These are phyloP conservation scores for Phrixothrix hirtus DNA, from an alignment of 2,888 invertebrate species.

Conservation along the genomic window DNA sequence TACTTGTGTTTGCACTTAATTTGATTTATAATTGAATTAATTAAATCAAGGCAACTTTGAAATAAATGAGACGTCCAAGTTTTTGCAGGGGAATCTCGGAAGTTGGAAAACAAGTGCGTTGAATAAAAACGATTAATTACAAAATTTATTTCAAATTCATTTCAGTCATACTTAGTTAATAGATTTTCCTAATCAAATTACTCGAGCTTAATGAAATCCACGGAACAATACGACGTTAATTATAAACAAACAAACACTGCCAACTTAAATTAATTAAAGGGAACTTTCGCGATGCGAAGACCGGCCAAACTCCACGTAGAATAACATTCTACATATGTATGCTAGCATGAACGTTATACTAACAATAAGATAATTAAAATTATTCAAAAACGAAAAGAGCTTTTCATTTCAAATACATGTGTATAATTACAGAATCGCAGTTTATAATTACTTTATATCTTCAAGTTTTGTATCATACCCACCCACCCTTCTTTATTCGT, in stretches of 20 bases:
- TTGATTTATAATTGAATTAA: constrained; percentile 48
- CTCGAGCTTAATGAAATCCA: constrained; percentile 51
- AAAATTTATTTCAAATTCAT: constrained; percentile 50
- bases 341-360: constrained; percentile 8
- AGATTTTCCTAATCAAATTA: constrained; percentile 53
- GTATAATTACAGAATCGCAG: too few relatives aligned
- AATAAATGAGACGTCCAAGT: constrained; percentile 52
- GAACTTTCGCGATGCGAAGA: constrained; percentile 30
- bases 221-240: constrained; percentile 52
- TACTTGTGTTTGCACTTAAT: constrained; percentile 26
- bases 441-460: too few relatives aligned
- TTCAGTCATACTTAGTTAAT: constrained; percentile 50
- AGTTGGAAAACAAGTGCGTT: constrained; percentile 43
- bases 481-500: neutral
- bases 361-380: constrained; percentile 23
- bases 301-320: constrained; percentile 26
- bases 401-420: too few relatives aligned
- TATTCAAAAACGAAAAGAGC: constrained; percentile 9
- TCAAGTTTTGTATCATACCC: too few relatives aligned
- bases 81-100: constrained; percentile 39
- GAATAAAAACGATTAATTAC: constrained; percentile 53
- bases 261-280: constrained; percentile 50
- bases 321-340: constrained; percentile 23
- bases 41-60: constrained; percentile 47
- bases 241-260: constrained; percentile 52